Conservation (phyloP, 2,888 invertebrate species). For the Schizaphis graminum region DNA sequence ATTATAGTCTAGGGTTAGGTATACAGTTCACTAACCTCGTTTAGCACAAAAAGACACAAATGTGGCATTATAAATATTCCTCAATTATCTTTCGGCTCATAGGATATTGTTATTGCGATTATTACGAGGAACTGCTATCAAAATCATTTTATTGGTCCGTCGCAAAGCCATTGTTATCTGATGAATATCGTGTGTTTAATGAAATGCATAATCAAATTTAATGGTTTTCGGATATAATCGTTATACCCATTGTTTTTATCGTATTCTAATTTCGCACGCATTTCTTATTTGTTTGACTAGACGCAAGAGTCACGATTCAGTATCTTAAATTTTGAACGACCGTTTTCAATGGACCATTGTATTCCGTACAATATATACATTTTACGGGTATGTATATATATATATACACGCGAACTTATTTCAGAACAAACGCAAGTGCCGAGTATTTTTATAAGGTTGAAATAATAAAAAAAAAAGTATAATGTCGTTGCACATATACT, state of each 20-base stretch:
- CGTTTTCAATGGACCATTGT: slow-evolving; percentile 63
- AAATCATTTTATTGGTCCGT: slow-evolving; percentile 51
- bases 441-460: neutral
- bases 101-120: slow-evolving; percentile 24
- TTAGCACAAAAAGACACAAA: slow-evolving; percentile 12
- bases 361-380: slow-evolving; percentile 52
- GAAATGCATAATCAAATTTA: slow-evolving; percentile 58
- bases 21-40: slow-evolving; percentile 34
- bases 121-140: neutral
- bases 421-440: neutral
- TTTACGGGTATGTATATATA: neutral
- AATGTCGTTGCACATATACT: slow-evolving; percentile 27
- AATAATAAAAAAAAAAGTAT: slow-evolving; percentile 37
- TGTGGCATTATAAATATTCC: neutral
- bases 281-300: slow-evolving; percentile 55
- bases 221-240: slow-evolving; percentile 59
- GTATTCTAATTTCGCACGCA: slow-evolving; percentile 51
- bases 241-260: slow-evolving; percentile 57
- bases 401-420: slow-evolving; percentile 13
- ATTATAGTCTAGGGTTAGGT: neutral
- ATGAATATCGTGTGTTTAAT: slow-evolving; percentile 41
- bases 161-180: slow-evolving; percentile 44
- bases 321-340: slow-evolving; percentile 51
- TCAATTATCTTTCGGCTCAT: slow-evolving; percentile 31
- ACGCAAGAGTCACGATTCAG: slow-evolving; percentile 54